Evolutionary conservation across 2,888 invertebrate species (phyloP), one percentile per base, ranked within the genome.

Genomic region (Panopea generosa): DNA sequence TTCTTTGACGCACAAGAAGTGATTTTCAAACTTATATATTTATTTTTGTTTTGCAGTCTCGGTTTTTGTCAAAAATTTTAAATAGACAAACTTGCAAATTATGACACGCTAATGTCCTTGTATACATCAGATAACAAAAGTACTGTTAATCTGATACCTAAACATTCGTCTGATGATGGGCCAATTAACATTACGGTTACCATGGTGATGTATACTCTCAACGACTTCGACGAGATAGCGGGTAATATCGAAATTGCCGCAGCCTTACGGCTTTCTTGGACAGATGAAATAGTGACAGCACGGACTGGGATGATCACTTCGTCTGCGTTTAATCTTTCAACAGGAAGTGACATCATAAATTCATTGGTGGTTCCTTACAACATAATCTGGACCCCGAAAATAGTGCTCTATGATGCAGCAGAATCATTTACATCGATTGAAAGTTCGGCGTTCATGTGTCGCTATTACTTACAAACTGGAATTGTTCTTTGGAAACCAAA

Each of bases 401-500:
- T 61, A 14, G 61, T 61, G 4, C 50, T 49, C 9, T 27, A 11
- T 16, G 55, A 27, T n/a, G 18, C 43, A 20, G 33, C 61, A 3
- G 33, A 33, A n/a, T 20, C 26, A 2, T 20, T 33, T 20, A 20
- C 49, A 29, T 29, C 20, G 29, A 53, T 73, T 45, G 62, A 65
- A 6, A 40, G 43, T 14, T 9, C 16, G 0, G 43, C 45, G 20
- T 56, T 61, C 43, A 26, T 47, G 22, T 55, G 59, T 18, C 18
- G 49, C 6, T 73, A 60, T 33, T 27, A 47, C 20, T 16, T 72
- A 33, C 47, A n/a, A 6, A 63, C 49, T 9, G 63, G 53, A 27
- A 14, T n/a, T 11, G 77, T 77, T 1, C 14, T 16, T 6, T 77
- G 77, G 77, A 55, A 59, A 27, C 77, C 77, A 16, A 66, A 56